Conservation (phyloP, 2,888 invertebrate species). For the Drosophila melanosoma region DNA sequence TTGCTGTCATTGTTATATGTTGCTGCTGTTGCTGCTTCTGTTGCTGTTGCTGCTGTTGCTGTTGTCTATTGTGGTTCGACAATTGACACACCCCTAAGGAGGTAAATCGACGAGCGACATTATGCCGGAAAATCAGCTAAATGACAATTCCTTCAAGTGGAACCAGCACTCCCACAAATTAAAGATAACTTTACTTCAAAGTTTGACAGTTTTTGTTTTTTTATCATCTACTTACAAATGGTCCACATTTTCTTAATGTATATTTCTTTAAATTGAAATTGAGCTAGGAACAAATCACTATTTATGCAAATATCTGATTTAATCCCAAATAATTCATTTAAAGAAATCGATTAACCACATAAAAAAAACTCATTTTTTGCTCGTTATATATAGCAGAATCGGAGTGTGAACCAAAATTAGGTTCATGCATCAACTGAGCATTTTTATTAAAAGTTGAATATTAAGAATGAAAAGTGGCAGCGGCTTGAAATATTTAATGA, state of each 20-base stretch:
- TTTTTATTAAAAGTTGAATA: background rate
- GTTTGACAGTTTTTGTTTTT: background rate
- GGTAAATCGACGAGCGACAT: slow-evolving; percentile 4
- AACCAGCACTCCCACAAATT: slow-evolving; percentile 22
- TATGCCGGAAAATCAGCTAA: slow-evolving; percentile 21
- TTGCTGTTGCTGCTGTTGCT: background rate
- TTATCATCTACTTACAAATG: background rate
- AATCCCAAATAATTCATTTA: too few relatives aligned
- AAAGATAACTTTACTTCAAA: background rate
- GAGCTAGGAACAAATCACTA: background rate
- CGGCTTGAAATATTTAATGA: background rate
- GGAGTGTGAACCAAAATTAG: background rate
- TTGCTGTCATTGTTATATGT: slow-evolving; percentile 1
- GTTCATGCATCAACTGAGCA: background rate
- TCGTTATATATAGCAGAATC: background rate
- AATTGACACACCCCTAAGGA: slow-evolving; percentile 42
- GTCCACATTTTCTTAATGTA: background rate
- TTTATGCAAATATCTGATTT: background rate
- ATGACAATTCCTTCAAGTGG: slow-evolving; percentile 30
- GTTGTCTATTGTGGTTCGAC: slow-evolving; percentile 28
- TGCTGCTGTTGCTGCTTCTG: background rate
- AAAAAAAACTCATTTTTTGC: background rate
- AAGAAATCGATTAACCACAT: background rate
- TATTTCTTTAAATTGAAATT: background rate
- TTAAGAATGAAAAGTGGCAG: background rate